Conservation (phyloP, 2,797 vertebrate genomes). For the Dryobates pubescens region DNA sequence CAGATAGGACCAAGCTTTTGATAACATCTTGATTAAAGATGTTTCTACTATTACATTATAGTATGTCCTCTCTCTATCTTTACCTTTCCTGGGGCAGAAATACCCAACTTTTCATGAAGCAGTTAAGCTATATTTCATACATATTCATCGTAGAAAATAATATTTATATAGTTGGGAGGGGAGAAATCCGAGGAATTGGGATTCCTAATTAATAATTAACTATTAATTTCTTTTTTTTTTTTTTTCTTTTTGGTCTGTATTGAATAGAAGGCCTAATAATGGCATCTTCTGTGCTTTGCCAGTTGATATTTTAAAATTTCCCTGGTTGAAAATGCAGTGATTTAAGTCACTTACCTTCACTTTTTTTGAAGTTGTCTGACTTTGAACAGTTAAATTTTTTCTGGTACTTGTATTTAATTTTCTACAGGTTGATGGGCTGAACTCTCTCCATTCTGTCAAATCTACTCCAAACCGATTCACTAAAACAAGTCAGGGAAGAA, state of each 20-base stretch:
- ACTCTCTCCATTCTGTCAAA: constrained; percentile 96
- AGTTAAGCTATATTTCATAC: background rate
- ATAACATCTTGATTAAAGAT: background rate
- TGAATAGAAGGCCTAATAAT: background rate
- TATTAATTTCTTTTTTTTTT: background rate
- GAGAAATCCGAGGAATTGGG: background rate
- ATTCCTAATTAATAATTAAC: background rate
- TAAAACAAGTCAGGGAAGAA: constrained; percentile 98
- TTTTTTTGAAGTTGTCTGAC: background rate
- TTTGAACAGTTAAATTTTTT: background rate
- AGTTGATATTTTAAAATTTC: background rate
- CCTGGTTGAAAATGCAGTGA: background rate
- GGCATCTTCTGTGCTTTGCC: background rate
- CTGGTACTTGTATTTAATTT: background rate
- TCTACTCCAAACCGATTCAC: constrained; percentile 95
- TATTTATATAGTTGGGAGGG: background rate
- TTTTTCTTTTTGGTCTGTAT: background rate
- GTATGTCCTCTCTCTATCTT: background rate
- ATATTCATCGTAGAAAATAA: background rate
- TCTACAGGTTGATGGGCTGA: constrained; percentile 91
- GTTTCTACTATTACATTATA: background rate
- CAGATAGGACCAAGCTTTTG: background rate
- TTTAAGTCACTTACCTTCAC: background rate
- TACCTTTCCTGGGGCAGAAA: background rate
- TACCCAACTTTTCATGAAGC: background rate